phyloP scores from a whole-genome alignment of 2,888 invertebrate genomes.

The Lepas anatifera region DNA sequence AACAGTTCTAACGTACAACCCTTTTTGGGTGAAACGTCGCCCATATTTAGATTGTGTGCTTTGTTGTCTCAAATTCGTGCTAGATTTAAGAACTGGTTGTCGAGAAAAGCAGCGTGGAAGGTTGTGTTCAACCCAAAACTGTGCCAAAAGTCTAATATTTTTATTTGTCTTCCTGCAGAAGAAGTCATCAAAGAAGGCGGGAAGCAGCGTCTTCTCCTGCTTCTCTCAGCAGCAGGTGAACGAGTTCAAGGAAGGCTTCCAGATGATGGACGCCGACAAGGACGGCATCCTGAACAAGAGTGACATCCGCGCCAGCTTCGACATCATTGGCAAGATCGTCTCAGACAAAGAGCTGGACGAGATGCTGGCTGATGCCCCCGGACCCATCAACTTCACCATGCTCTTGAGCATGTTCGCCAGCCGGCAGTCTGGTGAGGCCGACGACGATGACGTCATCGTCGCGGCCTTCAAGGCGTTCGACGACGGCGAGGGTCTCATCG shows the following conservation, averaged over 20 bases:
- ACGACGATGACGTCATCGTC: constrained; percentile 84
- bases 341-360: constrained; percentile 81
- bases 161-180: constrained; percentile 37
- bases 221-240: constrained; percentile 92
- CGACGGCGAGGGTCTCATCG: constrained; percentile 47
- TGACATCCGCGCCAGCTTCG: constrained; percentile 82
- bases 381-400: constrained; percentile 92
- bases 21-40: no score
- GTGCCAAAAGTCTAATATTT: no score
- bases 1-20: no score
- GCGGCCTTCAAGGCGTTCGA: constrained; percentile 88
- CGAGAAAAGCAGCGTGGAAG: no score
- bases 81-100: no score
- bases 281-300: constrained; percentile 74
- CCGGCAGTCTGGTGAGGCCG: constrained; percentile 80
- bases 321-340: constrained; percentile 78
- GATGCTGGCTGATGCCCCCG: constrained; percentile 76
- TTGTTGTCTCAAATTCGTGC: no score
- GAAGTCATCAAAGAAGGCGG: constrained; percentile 44
- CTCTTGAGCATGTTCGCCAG: constrained; percentile 79
- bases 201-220: constrained; percentile 90
- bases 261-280: constrained; percentile 91
- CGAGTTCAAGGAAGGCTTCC: constrained; percentile 95
- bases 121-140: no score
- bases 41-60: no score